Evolutionary conservation across 2,113 vertebrate genomes (phyloP), one percentile per base, ranked within the genome.

Genomic region (Garra rufa): DNA sequence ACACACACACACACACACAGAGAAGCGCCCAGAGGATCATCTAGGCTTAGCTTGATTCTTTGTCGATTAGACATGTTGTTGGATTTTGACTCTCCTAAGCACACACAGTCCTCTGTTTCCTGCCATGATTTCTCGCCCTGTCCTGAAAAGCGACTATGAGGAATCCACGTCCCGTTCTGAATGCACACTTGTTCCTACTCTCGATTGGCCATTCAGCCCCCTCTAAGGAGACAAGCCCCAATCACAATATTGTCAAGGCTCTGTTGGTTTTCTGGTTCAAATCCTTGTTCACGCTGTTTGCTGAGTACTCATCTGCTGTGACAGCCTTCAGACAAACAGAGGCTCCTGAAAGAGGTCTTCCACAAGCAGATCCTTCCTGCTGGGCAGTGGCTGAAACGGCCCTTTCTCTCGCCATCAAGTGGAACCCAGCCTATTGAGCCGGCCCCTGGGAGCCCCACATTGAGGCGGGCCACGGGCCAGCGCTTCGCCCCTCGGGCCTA

Each of bases 221-320:
- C 92, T 94, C 92, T 94, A 95, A 95, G 90, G 90, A 96, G 93
- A 95, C 89, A 95, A 94, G 93, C 90, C 94, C 94, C 95, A 94
- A 95, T 96, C 95, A 95, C 96, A 95, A 94, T 92, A 95, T 96
- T 96, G 96, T 96, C 94, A 95, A 95, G 95, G 95, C 94, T 94
- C 95, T 96, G 95, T 96, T 96, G 95, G 92, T 96, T 97, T 97
- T 97, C 95, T 96, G 96, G 96, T 98, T 98, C 95, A 98, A 97
- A 97, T 97, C 96, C 97, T 97, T 97, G 96, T 97, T 99, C 97
- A 96, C 94, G 97, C 96, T 97, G 95, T 97, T 99, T 97, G 96
- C 96, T 96, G 97, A 98, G 97, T 96, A 95, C 96, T 97, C 96
- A 96, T 97, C 97, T 96, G 91, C 96, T 94, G 96, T 97, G 96